Percentiles rank a stretch among this genome's conserved stretches.
These are phyloP conservation scores for Dendrolimus punctatus DNA, from an alignment of 1,140 invertebrate species.

Conservation along the genomic window DNA sequence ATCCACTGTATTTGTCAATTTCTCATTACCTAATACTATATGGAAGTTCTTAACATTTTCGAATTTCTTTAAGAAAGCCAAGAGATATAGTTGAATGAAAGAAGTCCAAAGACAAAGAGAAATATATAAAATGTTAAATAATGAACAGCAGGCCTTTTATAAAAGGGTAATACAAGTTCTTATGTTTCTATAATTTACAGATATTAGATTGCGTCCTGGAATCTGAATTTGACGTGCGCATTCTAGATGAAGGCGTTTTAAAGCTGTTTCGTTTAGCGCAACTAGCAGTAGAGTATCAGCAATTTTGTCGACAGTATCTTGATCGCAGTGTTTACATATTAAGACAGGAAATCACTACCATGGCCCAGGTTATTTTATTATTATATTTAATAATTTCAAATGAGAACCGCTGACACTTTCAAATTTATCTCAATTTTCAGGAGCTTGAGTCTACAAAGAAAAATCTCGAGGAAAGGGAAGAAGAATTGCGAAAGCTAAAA, in stretches of 20 bases:
- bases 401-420: neutral
- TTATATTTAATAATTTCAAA: conserved; percentile 1
- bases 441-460: conserved; percentile 54
- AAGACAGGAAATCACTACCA: conserved; percentile 73
- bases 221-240: conserved; percentile 75
- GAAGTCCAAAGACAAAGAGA: too few relatives aligned
- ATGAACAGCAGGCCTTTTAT: too few relatives aligned
- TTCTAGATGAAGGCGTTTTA: conserved; percentile 78
- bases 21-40: too few relatives aligned
- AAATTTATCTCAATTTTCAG: conserved; percentile 24
- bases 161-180: neutral
- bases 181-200: conserved; percentile 28
- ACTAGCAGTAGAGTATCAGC: conserved; percentile 79
- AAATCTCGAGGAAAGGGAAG: conserved; percentile 54
- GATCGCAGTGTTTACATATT: conserved; percentile 77
- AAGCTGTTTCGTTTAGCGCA: conserved; percentile 80
- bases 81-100: too few relatives aligned
- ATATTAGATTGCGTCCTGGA: conserved; percentile 75
- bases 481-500: conserved; percentile 59
- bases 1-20: too few relatives aligned
- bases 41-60: too few relatives aligned
- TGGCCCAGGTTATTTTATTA: conserved; percentile 62
- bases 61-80: too few relatives aligned
- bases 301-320: conserved; percentile 80
- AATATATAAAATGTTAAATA: too few relatives aligned